These are phyloP conservation scores for Montipora foliosa DNA, from an alignment of 64 coral and sea anemone genomes.

Conservation along the genomic window DNA sequence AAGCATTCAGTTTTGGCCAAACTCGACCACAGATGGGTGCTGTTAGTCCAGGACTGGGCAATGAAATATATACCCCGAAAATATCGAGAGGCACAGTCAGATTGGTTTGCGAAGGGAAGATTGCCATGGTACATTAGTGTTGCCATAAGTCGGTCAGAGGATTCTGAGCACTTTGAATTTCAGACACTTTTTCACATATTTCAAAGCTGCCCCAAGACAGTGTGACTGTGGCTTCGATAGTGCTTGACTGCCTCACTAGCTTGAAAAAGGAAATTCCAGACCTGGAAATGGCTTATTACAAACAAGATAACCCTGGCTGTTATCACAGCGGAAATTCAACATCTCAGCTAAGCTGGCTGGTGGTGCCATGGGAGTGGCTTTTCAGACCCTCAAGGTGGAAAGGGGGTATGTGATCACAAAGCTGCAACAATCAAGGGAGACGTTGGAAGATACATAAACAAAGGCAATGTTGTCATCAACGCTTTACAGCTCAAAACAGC, in stretches of 20 bases:
- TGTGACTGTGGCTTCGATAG: slow-evolving; percentile 51
- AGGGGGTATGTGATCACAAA: slow-evolving; percentile 21
- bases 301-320: slow-evolving; percentile 70
- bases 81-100: slow-evolving; percentile 67
- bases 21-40: slow-evolving; percentile 43
- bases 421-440: slow-evolving; percentile 29
- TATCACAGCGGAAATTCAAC: slow-evolving; percentile 44
- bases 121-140: slow-evolving; percentile 73
- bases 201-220: slow-evolving; percentile 73
- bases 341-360: slow-evolving; percentile 6
- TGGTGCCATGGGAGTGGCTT: slow-evolving; percentile 25
- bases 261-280: slow-evolving; percentile 38
- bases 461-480: slow-evolving; percentile 57
- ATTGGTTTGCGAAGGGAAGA: slow-evolving; percentile 72
- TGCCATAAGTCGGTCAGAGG: slow-evolving; percentile 38
- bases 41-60: slow-evolving; percentile 73
- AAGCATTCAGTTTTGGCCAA: slow-evolving; percentile 50
- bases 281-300: slow-evolving; percentile 47
- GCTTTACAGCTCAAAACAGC: slow-evolving; percentile 58
- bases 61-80: slow-evolving; percentile 76
- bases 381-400: slow-evolving; percentile 33
- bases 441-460: slow-evolving; percentile 39
- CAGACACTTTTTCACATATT: slow-evolving; percentile 64
- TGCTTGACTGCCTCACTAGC: slow-evolving; percentile 25
- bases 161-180: slow-evolving; percentile 40